These are phyloP conservation scores for Corythucha ciliata DNA, from an alignment of 2,888 invertebrate species.

Conservation along the genomic window DNA sequence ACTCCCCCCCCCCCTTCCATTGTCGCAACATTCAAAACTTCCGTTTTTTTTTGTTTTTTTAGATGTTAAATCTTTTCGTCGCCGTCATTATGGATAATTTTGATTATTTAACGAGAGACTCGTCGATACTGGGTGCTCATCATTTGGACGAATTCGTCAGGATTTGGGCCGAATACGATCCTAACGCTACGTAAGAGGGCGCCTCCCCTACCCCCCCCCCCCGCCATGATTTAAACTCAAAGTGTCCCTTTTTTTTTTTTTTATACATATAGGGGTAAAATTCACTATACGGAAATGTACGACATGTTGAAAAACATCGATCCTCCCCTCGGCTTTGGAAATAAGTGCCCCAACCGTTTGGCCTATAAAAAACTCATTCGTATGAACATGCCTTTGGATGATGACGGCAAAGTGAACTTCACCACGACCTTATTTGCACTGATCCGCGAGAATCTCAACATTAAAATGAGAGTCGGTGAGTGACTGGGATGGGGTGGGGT, in stretches of 20 bases:
- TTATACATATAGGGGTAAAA: slow-evolving; percentile 94
- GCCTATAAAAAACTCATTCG: slow-evolving; percentile 98
- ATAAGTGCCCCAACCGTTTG: slow-evolving; percentile 98
- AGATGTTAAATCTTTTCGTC: slow-evolving; percentile 99
- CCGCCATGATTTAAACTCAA: too few species aligned
- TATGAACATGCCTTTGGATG: slow-evolving; percentile 99
- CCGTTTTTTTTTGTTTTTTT: slow-evolving; percentile 37
- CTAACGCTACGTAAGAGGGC: slow-evolving; percentile 97
- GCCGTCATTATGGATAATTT: slow-evolving; percentile 99
- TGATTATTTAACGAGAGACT: slow-evolving; percentile 98
- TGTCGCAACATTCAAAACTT: background rate
- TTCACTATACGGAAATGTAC: slow-evolving; percentile 98
- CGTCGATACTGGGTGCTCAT: slow-evolving; percentile 98
- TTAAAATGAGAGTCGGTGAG: slow-evolving; percentile 93
- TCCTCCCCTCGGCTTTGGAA: slow-evolving; percentile 98
- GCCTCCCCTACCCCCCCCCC: too few species aligned
- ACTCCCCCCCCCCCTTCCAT: too few species aligned
- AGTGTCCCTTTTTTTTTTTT: too few species aligned
- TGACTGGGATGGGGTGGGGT: too few species aligned
- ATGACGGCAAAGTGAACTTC: slow-evolving; percentile 94
- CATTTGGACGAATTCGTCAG: slow-evolving; percentile 99
- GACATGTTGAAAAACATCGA: slow-evolving; percentile 99
- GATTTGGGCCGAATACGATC: slow-evolving; percentile 99
- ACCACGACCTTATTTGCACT: slow-evolving; percentile 97
- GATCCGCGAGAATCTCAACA: slow-evolving; percentile 96